Evolutionary conservation across 2,113 vertebrate genomes (phyloP).

Genomic region (Calyptomena viridis): DNA sequence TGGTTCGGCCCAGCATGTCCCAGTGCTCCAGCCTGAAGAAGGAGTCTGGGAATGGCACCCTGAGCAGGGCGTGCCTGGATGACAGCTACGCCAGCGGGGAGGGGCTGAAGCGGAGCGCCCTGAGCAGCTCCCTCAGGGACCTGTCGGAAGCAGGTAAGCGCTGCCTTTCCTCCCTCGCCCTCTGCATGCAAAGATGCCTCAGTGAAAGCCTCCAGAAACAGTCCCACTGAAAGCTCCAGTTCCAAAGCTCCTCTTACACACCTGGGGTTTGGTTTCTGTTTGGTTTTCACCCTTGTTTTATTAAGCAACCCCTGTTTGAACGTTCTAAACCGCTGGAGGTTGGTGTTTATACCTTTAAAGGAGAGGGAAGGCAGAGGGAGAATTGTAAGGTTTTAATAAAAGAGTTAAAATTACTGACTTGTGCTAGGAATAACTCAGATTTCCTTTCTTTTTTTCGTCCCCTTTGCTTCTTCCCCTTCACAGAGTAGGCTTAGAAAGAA

Average conservation of each 20-base stretch:
- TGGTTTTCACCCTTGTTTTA: not conserved
- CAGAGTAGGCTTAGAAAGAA: conserved; percentile 18
- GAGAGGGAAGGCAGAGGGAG: conserved; percentile 28
- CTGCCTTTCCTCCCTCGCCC: not conserved
- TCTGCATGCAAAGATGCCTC: not conserved
- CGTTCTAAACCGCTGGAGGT: conserved; percentile 38
- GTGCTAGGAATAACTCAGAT: not conserved
- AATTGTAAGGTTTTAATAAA: conserved; percentile 18
- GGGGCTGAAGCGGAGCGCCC: conserved; percentile 92
- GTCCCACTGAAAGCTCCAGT: not conserved
- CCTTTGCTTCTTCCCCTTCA: not conserved
- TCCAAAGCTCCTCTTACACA: not conserved
- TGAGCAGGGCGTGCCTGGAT: conserved; percentile 89
- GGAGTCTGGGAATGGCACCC: conserved; percentile 84
- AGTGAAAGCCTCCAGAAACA: not conserved
- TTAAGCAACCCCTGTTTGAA: not conserved
- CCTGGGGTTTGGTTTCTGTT: not conserved
- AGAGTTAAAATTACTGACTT: not conserved
- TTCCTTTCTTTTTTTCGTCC: not conserved
- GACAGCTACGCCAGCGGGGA: conserved; percentile 92
- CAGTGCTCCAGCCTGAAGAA: conserved; percentile 91
- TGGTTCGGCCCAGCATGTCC: conserved; percentile 90
- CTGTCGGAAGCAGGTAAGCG: conserved; percentile 94
- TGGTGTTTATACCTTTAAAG: conserved; percentile 41
- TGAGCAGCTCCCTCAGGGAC: conserved; percentile 95